Evolutionary conservation across 2,797 vertebrate genomes (phyloP).

Genomic region (Dicrostonyx torquatus): DNA sequence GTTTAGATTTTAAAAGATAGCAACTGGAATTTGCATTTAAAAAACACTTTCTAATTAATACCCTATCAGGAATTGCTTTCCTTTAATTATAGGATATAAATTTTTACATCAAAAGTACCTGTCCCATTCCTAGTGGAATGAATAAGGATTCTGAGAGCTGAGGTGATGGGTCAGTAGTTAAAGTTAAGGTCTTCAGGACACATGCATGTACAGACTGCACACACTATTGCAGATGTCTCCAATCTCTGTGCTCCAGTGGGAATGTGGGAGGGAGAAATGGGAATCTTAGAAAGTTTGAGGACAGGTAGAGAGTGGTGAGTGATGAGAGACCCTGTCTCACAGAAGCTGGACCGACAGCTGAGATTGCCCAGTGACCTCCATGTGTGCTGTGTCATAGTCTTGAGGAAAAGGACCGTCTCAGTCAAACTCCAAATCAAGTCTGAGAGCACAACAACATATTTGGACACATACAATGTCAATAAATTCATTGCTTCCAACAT

Average conservation of each 20-base stretch:
- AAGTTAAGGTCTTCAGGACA: not conserved
- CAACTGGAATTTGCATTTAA: not conserved
- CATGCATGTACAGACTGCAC: not conserved
- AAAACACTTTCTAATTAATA: not conserved
- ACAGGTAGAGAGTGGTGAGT: not conserved
- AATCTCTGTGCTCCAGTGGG: not conserved
- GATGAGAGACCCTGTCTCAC: not conserved
- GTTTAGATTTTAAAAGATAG: not conserved
- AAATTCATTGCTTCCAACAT: not conserved
- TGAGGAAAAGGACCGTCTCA: conserved; percentile 1
- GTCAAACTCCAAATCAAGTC: conserved; percentile 24
- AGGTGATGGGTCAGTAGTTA: not conserved
- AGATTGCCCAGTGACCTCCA: not conserved
- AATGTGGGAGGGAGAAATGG: not conserved
- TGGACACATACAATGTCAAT: not conserved
- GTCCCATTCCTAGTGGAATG: not conserved
- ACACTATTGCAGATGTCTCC: not conserved
- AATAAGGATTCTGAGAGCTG: not conserved
- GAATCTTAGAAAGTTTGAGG: not conserved
- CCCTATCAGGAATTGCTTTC: not conserved
- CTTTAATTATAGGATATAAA: not conserved
- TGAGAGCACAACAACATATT: not conserved
- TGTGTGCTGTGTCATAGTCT: not conserved
- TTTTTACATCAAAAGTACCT: not conserved
- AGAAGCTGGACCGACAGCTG: not conserved